Evolutionary conservation across 1,140 invertebrate species (phyloP), one percentile per base, ranked within the genome.

Genomic region (Hyles vespertilio): DNA sequence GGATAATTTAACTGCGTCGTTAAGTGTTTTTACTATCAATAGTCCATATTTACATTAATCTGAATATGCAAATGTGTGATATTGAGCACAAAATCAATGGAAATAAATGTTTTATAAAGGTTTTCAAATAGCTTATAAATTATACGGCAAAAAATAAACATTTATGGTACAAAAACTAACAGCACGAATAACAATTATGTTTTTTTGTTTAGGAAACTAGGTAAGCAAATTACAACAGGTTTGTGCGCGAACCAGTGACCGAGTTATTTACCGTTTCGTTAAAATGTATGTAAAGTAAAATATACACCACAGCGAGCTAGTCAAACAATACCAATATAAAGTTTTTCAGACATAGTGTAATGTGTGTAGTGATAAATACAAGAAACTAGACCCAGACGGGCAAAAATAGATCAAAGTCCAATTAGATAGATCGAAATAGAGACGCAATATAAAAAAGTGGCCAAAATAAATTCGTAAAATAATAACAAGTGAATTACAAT

Each of bases 181-280:
- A 5, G 36, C 36, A 40, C 36, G 5, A 5, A 40, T 5, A 40
- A 40, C 22, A 40, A 5, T 40, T 40, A 40, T 8, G 5, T 40
- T 40, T 40, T 40, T 40, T 40, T 40, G 36, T 8, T 40, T 40
- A 40, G 36, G 36, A 40, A 40, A 40, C 36, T 40, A 53, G 36
- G 22, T 10, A 43, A 10, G 36, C 12, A 54, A 44, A 54, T 45
- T 45, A 54, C 65, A 54, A 54, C 65, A 54, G 22, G n/a, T 45
- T 54, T 54, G 36, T 54, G 40, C 12, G 40, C 12, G 8, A 36
- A 12, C 52, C 12, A 36, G 40, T 54, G 59, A 33, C 59, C 67
- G 67, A 65, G 61, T 70, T 65, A 63, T 61, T 70, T 69, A 73
- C 67, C 61, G 67, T 73, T 79, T 72, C 63, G 69, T 78, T 71